phyloP scores from a whole-genome alignment of 1,140 invertebrate genomes.

The Bombus waltoni region DNA sequence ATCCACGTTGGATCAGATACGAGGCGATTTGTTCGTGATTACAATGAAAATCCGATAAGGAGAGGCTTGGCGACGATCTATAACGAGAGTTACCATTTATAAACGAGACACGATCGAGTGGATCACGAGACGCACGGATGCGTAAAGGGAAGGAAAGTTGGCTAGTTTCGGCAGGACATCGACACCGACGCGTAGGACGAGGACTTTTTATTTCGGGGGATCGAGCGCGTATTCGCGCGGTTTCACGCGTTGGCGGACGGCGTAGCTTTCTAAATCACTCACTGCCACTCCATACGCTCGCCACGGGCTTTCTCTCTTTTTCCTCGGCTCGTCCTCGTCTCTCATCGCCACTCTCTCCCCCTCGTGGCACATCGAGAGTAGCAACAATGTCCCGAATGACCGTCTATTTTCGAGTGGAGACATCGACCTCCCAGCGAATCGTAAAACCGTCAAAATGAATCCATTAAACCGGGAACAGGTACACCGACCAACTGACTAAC shows the following conservation, averaged over 20 bases:
- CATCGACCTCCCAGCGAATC: constrained; percentile 66
- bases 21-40: neutral
- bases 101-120: neutral
- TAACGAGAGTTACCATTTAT: neutral
- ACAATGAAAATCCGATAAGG: neutral
- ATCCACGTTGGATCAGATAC: neutral
- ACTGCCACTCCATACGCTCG: constrained; percentile 33
- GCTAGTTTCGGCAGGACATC: constrained; percentile 49
- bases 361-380: constrained; percentile 6
- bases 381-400: constrained; percentile 70
- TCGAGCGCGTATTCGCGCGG: constrained; percentile 59
- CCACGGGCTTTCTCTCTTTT: constrained; percentile 55
- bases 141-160: neutral
- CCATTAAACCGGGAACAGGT: constrained; percentile 68
- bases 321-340: constrained; percentile 34
- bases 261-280: constrained; percentile 74
- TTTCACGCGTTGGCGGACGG: constrained; percentile 74
- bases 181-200: constrained; percentile 49
- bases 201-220: constrained; percentile 72
- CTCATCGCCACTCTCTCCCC: neutral
- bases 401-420: constrained; percentile 74
- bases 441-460: constrained; percentile 66
- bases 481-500: constrained; percentile 19
- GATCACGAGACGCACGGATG: neutral
- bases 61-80: neutral